Percentiles rank a stretch among this genome's conserved stretches.
phyloP scores from a whole-genome alignment of 2,888 invertebrate species.

The Leptinotarsa peninsularis region DNA sequence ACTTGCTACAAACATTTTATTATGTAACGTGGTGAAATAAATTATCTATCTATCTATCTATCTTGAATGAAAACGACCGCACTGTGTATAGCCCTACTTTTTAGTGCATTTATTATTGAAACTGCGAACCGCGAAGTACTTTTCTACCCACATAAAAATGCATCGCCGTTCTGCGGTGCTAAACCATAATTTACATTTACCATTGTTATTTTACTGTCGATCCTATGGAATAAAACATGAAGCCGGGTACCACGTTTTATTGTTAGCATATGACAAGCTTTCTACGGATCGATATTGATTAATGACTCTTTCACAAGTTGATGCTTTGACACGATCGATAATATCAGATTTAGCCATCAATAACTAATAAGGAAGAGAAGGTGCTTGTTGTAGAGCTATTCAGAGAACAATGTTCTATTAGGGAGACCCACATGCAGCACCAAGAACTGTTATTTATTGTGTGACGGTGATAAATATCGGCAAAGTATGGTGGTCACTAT shows the following conservation, averaged over 20 bases:
- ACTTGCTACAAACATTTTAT: no score
- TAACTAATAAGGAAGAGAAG: conserved; percentile 9
- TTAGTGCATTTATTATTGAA: neutral
- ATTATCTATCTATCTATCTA: no score
- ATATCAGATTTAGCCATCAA: conserved; percentile 17
- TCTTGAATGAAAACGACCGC: no score
- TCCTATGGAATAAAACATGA: neutral
- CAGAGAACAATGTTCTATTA: conserved; percentile 17
- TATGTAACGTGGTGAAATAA: no score
- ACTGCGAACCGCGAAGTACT: neutral
- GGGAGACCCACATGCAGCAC: conserved; percentile 1
- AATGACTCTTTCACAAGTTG: conserved; percentile 15
- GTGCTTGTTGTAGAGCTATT: neutral
- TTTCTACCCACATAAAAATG: neutral
- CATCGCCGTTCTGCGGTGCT: conserved; percentile 4
- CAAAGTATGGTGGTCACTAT: neutral
- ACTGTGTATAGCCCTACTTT: neutral
- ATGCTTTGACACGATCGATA: conserved; percentile 12
- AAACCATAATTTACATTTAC: conserved; percentile 15
- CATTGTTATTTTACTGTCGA: conserved; percentile 13
- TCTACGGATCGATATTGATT: conserved; percentile 16
- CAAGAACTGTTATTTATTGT: conserved; percentile 14
- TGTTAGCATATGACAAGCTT: conserved; percentile 17
- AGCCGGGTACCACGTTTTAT: conserved; percentile 12
- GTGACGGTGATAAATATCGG: neutral